Evolutionary conservation across 2,888 invertebrate species (phyloP), one percentile per base, ranked within the genome.

Genomic region (Agrochola lychnidis): DNA sequence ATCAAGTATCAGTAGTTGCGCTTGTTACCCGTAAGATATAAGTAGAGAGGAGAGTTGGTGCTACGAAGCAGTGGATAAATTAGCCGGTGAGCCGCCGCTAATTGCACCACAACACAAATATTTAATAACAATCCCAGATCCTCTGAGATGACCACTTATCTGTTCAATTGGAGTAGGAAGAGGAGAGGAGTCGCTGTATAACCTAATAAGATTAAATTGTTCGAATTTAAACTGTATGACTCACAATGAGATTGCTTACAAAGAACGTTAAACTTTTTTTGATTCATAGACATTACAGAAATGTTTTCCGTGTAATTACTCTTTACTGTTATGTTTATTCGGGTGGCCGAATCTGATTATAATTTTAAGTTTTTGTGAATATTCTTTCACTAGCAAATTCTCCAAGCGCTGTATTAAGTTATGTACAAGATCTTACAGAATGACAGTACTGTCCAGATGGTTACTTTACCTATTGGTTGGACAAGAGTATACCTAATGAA

Each of bases 31-130:
- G 25, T 59, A 42, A 69, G 68, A 22, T 61, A 40, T 74, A 81
- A 70, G 59, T 63, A 66, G 63, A 76, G 63, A 68, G 36, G 68
- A 30, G 67, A 30, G 48, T 61, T 70, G 70, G 73, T 56, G 62
- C 57, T 69, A 53, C 68, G 76, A 64, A 59, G 59, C 73, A 71
- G 82, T 89, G 93, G 94, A 95, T 95, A 94, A 95, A 96, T 96
- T 95, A 96, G 95, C 94, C 92, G 90, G 92, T 93, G 94, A 94
- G 95, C 93, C 92, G 93, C 91, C 92, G 93, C 96, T 96, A 96
- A 96, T 96, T 95, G 96, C 93, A 92, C 92, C 93, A 94, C 96
- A 95, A 96, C 96, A 96, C 96, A 96, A 96, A 96, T 96, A 96
- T 96, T 96, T 96, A 96, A 96, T 96, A 96, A 96, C 95, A 96